These are phyloP conservation scores for Pelosia muscerda DNA, from an alignment of 2,888 invertebrate species.

Conservation along the genomic window DNA sequence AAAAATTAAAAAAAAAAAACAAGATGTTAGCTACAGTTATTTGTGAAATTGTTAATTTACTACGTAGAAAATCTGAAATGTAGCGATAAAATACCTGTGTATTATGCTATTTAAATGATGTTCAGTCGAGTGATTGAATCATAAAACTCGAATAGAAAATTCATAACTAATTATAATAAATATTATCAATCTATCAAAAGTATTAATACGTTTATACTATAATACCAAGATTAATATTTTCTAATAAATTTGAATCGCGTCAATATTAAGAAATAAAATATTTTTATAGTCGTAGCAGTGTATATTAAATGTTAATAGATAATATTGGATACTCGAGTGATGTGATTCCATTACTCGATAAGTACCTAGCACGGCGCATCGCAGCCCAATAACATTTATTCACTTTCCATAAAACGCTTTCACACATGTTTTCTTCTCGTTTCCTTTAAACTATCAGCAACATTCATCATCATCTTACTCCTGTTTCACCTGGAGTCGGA, in stretches of 20 bases:
- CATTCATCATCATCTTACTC: too few relatives aligned
- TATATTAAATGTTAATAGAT: background rate
- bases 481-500: too few relatives aligned
- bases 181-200: background rate
- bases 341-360: conserved; percentile 55
- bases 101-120: conserved; percentile 23
- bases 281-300: too few relatives aligned
- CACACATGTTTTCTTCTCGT: background rate
- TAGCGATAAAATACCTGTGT: conserved; percentile 19
- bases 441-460: too few relatives aligned
- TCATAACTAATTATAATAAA: too few relatives aligned
- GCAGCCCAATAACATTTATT: conserved; percentile 18
- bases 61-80: conserved; percentile 40
- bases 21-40: too few relatives aligned
- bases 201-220: background rate
- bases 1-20: too few relatives aligned
- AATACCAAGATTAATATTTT: too few relatives aligned
- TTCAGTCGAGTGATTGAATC: conserved; percentile 47
- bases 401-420: background rate
- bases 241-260: too few relatives aligned
- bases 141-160: conserved; percentile 19
- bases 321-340: conserved; percentile 15
- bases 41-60: conserved; percentile 48
- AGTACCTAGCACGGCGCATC: conserved; percentile 44
- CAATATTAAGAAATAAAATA: too few relatives aligned